Base-by-base conservation (phyloP, 2,888 invertebrate species). In the Mesochorus sp. region DNA sequence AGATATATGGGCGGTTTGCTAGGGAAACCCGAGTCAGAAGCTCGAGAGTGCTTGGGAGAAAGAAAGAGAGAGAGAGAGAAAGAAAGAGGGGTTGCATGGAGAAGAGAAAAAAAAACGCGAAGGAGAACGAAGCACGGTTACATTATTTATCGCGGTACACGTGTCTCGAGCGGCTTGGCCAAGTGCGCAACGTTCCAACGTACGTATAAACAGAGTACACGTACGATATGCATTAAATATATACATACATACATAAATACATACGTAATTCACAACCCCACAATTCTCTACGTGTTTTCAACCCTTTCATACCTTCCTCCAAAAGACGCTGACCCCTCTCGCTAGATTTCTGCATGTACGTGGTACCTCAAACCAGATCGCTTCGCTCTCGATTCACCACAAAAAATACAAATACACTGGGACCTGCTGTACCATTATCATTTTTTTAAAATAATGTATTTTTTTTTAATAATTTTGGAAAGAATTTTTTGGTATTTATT, bases 111-210 rank as follows among this genome's bases (percentile, higher is more conserved):
- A n/a, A n/a, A n/a, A n/a, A n/a, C n/a, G n/a, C n/a, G n/a, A n/a
- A n/a, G n/a, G 49, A 19, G 28, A 26, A 19, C 34, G 31, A 57
- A 62, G 44, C 61, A 19, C 72, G 70, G 79, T 79, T 87, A 86
- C 88, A 90, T 90, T 90, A 90, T 89, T 90, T 87, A 90, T 86
- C 82, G 79, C 84, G 84, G 88, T 89, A 90, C 90, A 90, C 90
- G 90, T 90, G 90, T 90, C 87, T 83, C 84, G 84, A 82, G 84
- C 83, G 83, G 86, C 85, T 88, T 88, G 86, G 88, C 86, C 83
- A 82, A 82, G 82, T 82, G 80, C 80, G 61, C 81, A 82, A 79
- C 82, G 80, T 79, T 55, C 31, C 47, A 68, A 51, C 61, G 31
- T 55, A 53, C 76, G 62, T 80, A 67, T 76, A 57, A 67, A 71